A percentile compares a stretch with the other conserved stretches of the same genome.
Conservation (phyloP, 2,113 vertebrate genomes). For the Perognathus longimembris region DNA sequence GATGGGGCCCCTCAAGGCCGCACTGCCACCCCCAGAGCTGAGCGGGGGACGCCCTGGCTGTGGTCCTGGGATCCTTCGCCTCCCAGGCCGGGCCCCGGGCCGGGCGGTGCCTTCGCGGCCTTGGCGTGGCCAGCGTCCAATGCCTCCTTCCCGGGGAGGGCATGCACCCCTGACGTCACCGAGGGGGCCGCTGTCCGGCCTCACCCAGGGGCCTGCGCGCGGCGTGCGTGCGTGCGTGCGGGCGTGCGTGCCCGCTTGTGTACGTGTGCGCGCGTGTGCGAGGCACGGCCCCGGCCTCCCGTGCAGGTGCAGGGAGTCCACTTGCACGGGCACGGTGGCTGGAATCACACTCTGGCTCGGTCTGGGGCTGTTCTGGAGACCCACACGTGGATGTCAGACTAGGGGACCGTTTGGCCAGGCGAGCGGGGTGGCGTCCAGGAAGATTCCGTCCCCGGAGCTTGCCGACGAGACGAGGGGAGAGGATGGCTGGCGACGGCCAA, state of each 20-base stretch:
- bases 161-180: neutral
- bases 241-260: neutral
- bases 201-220: no score
- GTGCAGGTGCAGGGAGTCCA: rapidly evolving
- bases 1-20: rapidly evolving
- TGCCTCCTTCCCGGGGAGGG: rapidly evolving
- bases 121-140: rapidly evolving
- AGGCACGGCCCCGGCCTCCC: neutral
- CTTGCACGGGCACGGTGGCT: rapidly evolving
- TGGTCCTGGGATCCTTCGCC: rapidly evolving
- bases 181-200: rapidly evolving
- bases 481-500: neutral
- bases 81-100: rapidly evolving
- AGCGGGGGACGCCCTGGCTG: rapidly evolving
- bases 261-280: neutral
- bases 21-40: rapidly evolving
- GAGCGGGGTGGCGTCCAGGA: neutral
- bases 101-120: rapidly evolving
- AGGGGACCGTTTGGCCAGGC: neutral
- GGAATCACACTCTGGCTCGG: rapidly evolving
- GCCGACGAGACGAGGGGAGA: neutral
- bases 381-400: rapidly evolving
- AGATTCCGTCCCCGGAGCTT: neutral
- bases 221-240: neutral
- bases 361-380: rapidly evolving